These are phyloP conservation scores for Zaprionus obscuricornis DNA, from an alignment of 2,888 invertebrate genomes.

Conservation along the genomic window DNA sequence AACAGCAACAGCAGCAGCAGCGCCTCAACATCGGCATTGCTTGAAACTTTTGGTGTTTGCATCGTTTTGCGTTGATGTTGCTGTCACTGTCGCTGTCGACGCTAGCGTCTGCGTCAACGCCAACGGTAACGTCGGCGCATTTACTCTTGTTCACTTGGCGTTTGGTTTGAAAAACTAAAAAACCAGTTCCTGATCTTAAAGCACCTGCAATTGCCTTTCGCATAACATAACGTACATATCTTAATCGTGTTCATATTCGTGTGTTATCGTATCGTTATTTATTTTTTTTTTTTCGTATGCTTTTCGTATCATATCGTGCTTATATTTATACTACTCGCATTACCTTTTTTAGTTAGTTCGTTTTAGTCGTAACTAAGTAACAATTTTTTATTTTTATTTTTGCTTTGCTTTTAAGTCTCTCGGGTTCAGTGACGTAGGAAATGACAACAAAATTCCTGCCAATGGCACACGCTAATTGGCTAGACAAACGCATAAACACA, in stretches of 20 bases:
- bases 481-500: neutral
- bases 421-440: constrained; percentile 72
- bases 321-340: constrained; percentile 33
- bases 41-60: constrained; percentile 5
- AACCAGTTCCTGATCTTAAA: constrained; percentile 73
- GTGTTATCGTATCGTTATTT: neutral
- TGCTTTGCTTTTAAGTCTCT: constrained; percentile 8
- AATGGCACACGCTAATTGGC: constrained; percentile 57
- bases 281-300: constrained; percentile 1
- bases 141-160: constrained; percentile 49
- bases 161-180: constrained; percentile 29
- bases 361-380: neutral
- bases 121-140: constrained; percentile 27
- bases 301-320: neutral
- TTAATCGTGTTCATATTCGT: neutral
- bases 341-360: constrained; percentile 46
- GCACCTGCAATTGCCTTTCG: constrained; percentile 70
- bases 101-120: neutral
- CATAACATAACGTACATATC: neutral
- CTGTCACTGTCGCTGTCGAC: neutral
- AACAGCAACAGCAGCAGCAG: constrained; percentile 4
- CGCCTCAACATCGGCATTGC: neutral
- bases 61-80: constrained; percentile 1
- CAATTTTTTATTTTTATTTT: neutral
- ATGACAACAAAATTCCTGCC: constrained; percentile 65